Conservation (phyloP, 2,888 invertebrate species). For the Keiferia lycopersicella region DNA sequence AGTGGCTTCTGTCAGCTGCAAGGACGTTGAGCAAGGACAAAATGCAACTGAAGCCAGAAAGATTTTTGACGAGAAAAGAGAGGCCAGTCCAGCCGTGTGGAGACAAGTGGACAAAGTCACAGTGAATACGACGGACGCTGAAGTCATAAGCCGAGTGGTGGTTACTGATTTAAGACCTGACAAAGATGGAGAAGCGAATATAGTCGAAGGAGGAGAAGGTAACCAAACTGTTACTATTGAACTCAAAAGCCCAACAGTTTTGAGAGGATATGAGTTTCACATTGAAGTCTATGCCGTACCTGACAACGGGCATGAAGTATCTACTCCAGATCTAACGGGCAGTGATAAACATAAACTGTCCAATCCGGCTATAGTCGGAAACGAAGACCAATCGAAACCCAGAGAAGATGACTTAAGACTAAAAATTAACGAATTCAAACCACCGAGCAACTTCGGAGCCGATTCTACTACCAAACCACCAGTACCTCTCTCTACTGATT, state of each 20-base stretch:
- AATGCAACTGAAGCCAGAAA: constrained; percentile 27
- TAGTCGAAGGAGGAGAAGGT: constrained; percentile 65
- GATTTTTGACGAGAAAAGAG: constrained; percentile 52
- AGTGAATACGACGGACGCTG: constrained; percentile 50
- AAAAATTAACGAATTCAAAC: neutral
- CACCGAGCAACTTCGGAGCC: constrained; percentile 5
- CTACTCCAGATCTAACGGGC: neutral
- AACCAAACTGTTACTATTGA: constrained; percentile 63
- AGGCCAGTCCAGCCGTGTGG: constrained; percentile 67
- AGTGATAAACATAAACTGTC: neutral
- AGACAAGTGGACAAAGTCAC: constrained; percentile 55
- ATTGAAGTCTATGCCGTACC: constrained; percentile 56
- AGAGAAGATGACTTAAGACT: neutral
- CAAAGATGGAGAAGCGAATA: constrained; percentile 64
- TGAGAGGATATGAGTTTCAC: constrained; percentile 65
- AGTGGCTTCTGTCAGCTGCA: constrained; percentile 45
- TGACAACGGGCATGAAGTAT: constrained; percentile 25
- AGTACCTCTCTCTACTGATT: constrained; percentile 11
- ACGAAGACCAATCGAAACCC: neutral
- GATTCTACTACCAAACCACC: constrained; percentile 12
- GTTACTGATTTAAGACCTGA: constrained; percentile 61
- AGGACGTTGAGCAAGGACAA: constrained; percentile 54
- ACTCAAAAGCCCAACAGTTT: constrained; percentile 64
- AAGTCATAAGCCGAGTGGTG: constrained; percentile 57
- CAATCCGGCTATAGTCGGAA: no score